Evolutionary conservation across 2,888 invertebrate genomes (phyloP).

Genomic region (Girardia tigrina): DNA sequence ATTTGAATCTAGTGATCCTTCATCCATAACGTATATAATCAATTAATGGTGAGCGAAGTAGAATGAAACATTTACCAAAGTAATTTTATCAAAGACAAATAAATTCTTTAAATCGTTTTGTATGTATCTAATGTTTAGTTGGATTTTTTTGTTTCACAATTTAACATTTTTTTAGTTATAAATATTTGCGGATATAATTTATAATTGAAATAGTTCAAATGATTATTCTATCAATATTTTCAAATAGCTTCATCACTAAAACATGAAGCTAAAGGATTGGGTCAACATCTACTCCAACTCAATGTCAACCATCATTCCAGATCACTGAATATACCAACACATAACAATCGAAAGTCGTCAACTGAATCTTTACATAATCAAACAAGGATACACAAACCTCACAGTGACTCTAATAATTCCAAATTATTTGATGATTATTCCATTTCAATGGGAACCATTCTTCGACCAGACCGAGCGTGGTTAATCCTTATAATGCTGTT

Average conservation of each 20-base stretch:
- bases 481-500: constrained; percentile 19
- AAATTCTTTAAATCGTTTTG: too few species aligned
- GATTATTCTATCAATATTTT: too few species aligned
- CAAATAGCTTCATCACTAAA: not conserved
- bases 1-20: too few species aligned
- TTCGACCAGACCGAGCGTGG: not conserved
- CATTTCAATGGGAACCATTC: not conserved
- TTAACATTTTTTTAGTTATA: too few species aligned
- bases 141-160: too few species aligned
- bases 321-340: not conserved
- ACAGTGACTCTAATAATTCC: not conserved
- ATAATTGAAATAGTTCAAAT: too few species aligned
- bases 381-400: not conserved
- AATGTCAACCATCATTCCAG: not conserved
- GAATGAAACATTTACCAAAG: too few species aligned
- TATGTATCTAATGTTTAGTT: too few species aligned
- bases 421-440: not conserved
- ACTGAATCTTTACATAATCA: not conserved
- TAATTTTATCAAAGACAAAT: too few species aligned
- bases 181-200: too few species aligned
- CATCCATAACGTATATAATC: too few species aligned
- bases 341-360: not conserved
- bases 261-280: constrained; percentile 9
- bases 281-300: not conserved
- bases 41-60: too few species aligned